Base-by-base conservation (phyloP, 1,140 invertebrate genomes). In the Drosophila auraria region DNA sequence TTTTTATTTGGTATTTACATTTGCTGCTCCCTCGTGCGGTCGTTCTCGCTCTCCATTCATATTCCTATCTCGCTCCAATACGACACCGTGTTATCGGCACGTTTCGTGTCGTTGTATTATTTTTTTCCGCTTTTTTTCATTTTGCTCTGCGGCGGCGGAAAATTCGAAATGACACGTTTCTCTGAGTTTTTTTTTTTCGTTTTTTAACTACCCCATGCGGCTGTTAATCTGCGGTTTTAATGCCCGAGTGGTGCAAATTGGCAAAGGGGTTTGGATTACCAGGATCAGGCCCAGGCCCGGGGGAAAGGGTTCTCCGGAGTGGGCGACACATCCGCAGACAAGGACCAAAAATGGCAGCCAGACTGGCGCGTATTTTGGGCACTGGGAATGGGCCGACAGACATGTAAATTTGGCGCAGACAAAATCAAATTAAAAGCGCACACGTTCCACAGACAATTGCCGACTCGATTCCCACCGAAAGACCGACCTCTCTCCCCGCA, bases 151-250 rank as follows among this genome's bases (percentile, higher is more conserved):
- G 65, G 65, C 69, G 17, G 68, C 78, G 79, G 86, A 90, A 89
- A 90, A 84, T 89, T 89, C 82, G 27, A 89, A 89, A 89, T 90
- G 84, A 89, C 84, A 89, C 84, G 84, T 89, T 89, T 87, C 81
- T 78, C 78, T 42, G 64, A 68, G 72, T 87, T 68, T 65, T 62
- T 40, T 63, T 45, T 54, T 71, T 33, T 23, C 59, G 42, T 36
- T 72, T 86, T 86, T 89, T 84, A 89, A 90, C 84, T 90, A 84
- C 84, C 77, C 84, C 82, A 77, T 89, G 78, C 72, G 86, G 78
- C 82, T 90, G 86, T 89, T 89, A 89, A 89, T 89, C 84, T 87
- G 84, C 78, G 84, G 84, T 89, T 90, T 89, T 90, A 84, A 89
- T 90, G 82, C 81, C 70, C 84, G 75, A 90, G 78, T 90, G 86